These are phyloP conservation scores for Bursaphelenchus mucronatus DNA, from an alignment of 1,140 invertebrate genomes.

Conservation along the genomic window DNA sequence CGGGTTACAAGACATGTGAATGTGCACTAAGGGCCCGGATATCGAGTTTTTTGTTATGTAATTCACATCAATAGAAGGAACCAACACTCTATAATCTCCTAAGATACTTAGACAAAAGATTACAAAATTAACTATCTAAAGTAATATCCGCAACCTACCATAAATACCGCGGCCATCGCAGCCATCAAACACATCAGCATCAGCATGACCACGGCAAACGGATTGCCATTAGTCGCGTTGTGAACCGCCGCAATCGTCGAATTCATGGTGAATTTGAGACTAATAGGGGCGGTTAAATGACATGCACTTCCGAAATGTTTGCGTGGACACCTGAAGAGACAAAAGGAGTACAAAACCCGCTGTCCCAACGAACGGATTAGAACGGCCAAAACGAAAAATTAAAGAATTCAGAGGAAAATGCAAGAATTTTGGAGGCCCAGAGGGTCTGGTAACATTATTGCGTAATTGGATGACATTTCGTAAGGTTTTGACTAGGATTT, in stretches of 20 bases:
- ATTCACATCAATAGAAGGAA: not conserved
- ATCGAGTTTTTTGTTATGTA: not conserved
- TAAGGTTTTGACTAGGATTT: no score
- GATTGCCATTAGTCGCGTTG: not conserved
- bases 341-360: conserved; percentile 1
- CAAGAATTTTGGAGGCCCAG: no score
- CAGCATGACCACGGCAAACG: conserved; percentile 19
- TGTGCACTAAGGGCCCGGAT: not conserved
- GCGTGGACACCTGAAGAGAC: conserved; percentile 26
- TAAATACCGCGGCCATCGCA: conserved; percentile 22
- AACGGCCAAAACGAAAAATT: no score
- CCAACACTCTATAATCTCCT: not conserved
- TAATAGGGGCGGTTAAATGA: conserved; percentile 20
- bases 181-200: conserved; percentile 24
- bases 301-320: conserved; percentile 22
- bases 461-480: no score
- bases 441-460: no score
- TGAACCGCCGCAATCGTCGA: conserved; percentile 5
- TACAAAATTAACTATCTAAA: not conserved
- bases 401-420: no score
- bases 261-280: not conserved
- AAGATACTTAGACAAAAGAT: not conserved
- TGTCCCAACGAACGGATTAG: conserved; percentile 10
- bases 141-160: conserved; percentile 21
- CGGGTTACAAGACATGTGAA: not conserved